These are phyloP conservation scores for Marasmarcha lunaedactyla DNA, from an alignment of 2,888 invertebrate genomes.

Conservation along the genomic window DNA sequence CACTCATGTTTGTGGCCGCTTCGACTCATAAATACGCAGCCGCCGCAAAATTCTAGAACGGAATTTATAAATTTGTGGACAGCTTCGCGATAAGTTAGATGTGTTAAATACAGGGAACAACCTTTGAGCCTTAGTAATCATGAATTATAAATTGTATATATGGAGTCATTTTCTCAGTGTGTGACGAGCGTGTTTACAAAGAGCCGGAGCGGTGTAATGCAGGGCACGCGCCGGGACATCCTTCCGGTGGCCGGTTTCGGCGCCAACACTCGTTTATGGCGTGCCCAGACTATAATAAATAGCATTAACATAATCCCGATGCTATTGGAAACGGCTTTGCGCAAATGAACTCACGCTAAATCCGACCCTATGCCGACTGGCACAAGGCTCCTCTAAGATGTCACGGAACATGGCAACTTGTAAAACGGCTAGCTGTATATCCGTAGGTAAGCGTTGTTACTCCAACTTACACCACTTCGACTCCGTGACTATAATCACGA, in stretches of 20 bases:
- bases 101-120: too few species aligned
- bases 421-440: too few species aligned
- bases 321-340: too few species aligned
- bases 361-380: too few species aligned
- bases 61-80: background rate
- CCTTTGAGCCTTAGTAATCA: too few species aligned
- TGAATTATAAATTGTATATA: background rate
- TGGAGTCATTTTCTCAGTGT: background rate
- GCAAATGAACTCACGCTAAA: too few species aligned
- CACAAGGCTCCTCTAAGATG: too few species aligned
- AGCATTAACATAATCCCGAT: slow-evolving; percentile 8
- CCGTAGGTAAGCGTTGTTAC: too few species aligned
- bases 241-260: slow-evolving; percentile 40
- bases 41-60: too few species aligned
- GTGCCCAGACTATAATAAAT: slow-evolving; percentile 28
- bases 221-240: slow-evolving; percentile 38
- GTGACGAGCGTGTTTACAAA: background rate
- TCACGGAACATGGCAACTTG: too few species aligned
- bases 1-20: background rate
- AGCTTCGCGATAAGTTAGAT: too few species aligned
- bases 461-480: background rate
- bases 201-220: slow-evolving; percentile 17
- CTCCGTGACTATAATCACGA: background rate
- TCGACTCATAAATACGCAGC: too few species aligned
- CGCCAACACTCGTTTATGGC: slow-evolving; percentile 31